Conservation (phyloP, 2,797 vertebrate species). For the Otolemur crassicaudatus region DNA sequence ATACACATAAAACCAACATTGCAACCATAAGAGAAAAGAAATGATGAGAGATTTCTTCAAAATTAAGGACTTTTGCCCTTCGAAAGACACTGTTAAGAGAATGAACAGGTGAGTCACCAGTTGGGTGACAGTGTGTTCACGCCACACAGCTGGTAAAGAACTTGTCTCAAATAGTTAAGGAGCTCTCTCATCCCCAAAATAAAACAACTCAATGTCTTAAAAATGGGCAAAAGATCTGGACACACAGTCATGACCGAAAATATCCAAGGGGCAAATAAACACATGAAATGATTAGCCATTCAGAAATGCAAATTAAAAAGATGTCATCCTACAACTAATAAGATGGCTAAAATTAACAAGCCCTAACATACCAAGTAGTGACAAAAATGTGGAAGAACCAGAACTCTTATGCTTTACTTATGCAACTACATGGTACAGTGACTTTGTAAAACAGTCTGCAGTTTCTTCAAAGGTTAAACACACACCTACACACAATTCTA, state of each 20-base stretch:
- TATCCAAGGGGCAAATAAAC: neutral
- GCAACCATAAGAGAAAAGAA: neutral
- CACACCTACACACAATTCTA: neutral
- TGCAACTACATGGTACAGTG: neutral
- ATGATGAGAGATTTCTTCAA: neutral
- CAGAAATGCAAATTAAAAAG: neutral
- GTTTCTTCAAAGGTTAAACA: neutral
- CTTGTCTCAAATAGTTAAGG: neutral
- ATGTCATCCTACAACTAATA: neutral
- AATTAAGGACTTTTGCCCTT: neutral
- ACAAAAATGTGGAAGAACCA: neutral
- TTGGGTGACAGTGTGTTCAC: neutral
- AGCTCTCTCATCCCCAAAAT: neutral
- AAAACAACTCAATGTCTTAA: neutral
- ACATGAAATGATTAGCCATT: neutral
- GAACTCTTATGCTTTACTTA: neutral
- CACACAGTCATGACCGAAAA: neutral
- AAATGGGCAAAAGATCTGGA: neutral
- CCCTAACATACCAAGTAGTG: neutral
- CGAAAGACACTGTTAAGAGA: neutral
- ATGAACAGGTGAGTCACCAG: neutral
- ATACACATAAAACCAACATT: neutral
- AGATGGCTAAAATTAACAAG: neutral
- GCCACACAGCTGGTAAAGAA: neutral
- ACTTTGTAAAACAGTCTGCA: neutral